A percentile compares a stretch with the other conserved stretches of the same genome.
Evolutionary conservation across 1,140 invertebrate genomes (phyloP).

Genomic region (Coelopa frigida): DNA sequence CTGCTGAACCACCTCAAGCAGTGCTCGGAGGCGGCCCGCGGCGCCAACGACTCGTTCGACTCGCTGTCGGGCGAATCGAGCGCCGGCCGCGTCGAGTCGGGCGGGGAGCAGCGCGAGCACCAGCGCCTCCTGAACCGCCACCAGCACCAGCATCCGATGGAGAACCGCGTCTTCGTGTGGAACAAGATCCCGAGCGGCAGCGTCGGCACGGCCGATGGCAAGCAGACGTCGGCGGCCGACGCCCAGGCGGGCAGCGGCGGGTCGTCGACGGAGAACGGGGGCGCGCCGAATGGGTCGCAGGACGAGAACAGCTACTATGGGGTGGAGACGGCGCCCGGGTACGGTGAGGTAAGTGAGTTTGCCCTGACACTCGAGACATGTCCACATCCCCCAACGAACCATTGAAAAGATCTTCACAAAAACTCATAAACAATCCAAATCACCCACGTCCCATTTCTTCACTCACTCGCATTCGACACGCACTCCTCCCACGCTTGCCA

Average conservation of each 20-base stretch:
- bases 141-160: constrained; percentile 57
- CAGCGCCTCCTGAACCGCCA: background rate
- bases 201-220: constrained; percentile 4
- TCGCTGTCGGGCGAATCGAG: constrained; percentile 37
- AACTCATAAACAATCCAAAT: background rate
- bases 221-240: constrained; percentile 16
- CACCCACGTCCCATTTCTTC: background rate
- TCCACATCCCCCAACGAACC: background rate
- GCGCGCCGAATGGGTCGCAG: constrained; percentile 22
- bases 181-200: constrained; percentile 20
- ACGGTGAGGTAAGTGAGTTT: constrained; percentile 46
- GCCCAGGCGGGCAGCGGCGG: constrained; percentile 17
- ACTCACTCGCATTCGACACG: background rate
- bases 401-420: too few relatives aligned
- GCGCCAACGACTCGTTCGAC: constrained; percentile 41
- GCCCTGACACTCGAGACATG: constrained; percentile 4
- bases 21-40: constrained; percentile 52
- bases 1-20: constrained; percentile 64
- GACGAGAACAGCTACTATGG: constrained; percentile 46
- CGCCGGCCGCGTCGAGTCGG: constrained; percentile 22
- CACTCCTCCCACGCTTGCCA: constrained; percentile 12
- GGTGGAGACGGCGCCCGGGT: constrained; percentile 49
- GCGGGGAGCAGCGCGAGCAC: constrained; percentile 26
- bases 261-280: constrained; percentile 15
- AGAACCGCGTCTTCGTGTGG: constrained; percentile 71